These are phyloP conservation scores for Apoda limacodes DNA, from an alignment of 2,888 invertebrate genomes.

Conservation along the genomic window DNA sequence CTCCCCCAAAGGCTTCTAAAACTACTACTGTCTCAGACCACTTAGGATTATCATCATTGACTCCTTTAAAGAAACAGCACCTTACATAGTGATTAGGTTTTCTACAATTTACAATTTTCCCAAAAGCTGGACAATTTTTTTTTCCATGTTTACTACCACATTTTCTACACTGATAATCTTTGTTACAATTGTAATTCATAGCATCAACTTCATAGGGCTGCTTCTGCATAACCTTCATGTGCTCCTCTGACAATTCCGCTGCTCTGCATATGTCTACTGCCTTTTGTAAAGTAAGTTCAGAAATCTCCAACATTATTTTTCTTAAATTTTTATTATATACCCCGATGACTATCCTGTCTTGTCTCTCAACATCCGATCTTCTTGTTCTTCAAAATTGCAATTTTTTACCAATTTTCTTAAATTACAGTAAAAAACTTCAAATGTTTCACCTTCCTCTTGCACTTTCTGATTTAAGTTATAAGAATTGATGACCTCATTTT, in stretches of 20 bases:
- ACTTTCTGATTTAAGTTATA: too few species aligned
- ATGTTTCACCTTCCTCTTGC: too few species aligned
- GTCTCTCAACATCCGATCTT: too few species aligned
- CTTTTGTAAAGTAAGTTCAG: too few species aligned
- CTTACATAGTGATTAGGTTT: slow-evolving; percentile 5
- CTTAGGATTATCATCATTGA: slow-evolving; percentile 13
- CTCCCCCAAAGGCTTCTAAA: slow-evolving; percentile 9
- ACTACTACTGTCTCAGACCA: slow-evolving; percentile 13
- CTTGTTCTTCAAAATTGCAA: too few species aligned
- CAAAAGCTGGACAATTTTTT: slow-evolving; percentile 6
- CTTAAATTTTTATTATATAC: too few species aligned
- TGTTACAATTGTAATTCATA: background rate
- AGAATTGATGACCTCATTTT: background rate
- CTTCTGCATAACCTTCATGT: slow-evolving; percentile 2
- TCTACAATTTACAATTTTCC: slow-evolving; percentile 2
- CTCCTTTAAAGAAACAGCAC: slow-evolving; percentile 8
- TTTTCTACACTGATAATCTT: too few species aligned
- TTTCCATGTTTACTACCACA: slow-evolving; percentile 6
- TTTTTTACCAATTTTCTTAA: too few species aligned
- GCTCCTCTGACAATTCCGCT: slow-evolving; percentile 4
- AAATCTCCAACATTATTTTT: too few species aligned
- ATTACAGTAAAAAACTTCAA: too few species aligned
- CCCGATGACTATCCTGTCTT: too few species aligned
- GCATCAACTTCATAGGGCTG: background rate
- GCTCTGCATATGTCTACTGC: slow-evolving; percentile 5